Percentiles rank a stretch among this genome's conserved stretches.
These are phyloP conservation scores for Podiceps cristatus DNA, from an alignment of 2,113 vertebrate species.

Conservation along the genomic window DNA sequence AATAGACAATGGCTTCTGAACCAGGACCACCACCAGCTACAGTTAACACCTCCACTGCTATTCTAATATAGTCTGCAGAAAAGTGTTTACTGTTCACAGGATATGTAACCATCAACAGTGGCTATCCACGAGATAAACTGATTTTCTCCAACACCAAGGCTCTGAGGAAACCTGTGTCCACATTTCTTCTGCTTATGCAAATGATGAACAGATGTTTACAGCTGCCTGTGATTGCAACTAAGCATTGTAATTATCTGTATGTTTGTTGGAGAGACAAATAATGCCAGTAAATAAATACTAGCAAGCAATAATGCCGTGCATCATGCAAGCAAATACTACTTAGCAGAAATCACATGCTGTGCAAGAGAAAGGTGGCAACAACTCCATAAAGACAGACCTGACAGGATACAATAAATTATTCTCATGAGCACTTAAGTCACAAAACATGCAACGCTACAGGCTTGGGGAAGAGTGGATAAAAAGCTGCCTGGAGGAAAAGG, in stretches of 20 bases:
- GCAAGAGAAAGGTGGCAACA: neutral
- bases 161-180: neutral
- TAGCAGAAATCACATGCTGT: neutral
- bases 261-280: neutral
- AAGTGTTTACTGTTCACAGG: neutral
- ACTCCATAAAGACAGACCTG: neutral
- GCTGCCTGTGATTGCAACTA: neutral
- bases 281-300: neutral
- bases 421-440: neutral
- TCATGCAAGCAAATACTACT: neutral
- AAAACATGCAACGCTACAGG: neutral
- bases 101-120: neutral
- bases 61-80: neutral
- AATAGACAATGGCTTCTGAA: neutral
- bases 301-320: neutral
- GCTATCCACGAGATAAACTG: neutral
- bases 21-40: fast-evolving
- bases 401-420: neutral
- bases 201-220: neutral
- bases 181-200: neutral
- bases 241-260: neutral
- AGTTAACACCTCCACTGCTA: neutral
- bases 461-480: no score
- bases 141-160: neutral
- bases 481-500: no score